These are phyloP conservation scores for Lagopus leucura DNA, from an alignment of 2,113 vertebrate species.

Conservation along the genomic window DNA sequence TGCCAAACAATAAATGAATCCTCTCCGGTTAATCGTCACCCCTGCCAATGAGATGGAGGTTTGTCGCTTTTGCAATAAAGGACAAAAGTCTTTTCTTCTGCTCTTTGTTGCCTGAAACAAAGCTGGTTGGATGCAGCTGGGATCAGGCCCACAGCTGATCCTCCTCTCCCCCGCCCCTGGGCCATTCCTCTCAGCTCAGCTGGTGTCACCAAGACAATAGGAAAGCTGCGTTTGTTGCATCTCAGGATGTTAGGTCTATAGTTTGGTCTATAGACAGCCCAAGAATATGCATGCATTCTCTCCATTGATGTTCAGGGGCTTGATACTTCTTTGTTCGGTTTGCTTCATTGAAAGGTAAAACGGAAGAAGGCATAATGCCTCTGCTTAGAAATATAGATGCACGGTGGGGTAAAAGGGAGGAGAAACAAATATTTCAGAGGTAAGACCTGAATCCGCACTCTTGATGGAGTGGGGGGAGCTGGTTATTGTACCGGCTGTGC, in stretches of 20 bases:
- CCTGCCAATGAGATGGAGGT: slow-evolving; percentile 43
- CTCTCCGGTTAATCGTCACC: slow-evolving; percentile 56
- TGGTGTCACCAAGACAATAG: slow-evolving; percentile 46
- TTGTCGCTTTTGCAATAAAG: slow-evolving; percentile 15
- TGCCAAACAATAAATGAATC: slow-evolving; percentile 48
- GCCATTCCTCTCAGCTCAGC: slow-evolving; percentile 64
- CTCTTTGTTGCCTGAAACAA: slow-evolving; percentile 67
- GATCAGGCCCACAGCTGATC: slow-evolving; percentile 73
- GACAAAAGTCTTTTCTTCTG: slow-evolving; percentile 72
- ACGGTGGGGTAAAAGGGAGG: background rate
- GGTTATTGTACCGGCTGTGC: background rate
- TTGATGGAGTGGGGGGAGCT: background rate
- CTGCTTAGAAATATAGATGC: background rate
- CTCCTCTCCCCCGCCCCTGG: background rate
- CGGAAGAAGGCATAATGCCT: background rate
- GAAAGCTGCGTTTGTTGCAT: background rate
- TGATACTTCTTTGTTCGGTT: slow-evolving; percentile 28
- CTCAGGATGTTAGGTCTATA: background rate
- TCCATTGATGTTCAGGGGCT: background rate
- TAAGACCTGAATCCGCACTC: background rate
- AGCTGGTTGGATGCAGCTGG: slow-evolving; percentile 70
- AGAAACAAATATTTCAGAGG: background rate
- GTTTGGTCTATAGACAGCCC: background rate
- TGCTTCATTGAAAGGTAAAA: background rate
- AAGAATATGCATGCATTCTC: background rate